Conservation (phyloP, 2,888 invertebrate genomes). For the Phragmatobia fuliginosa region DNA sequence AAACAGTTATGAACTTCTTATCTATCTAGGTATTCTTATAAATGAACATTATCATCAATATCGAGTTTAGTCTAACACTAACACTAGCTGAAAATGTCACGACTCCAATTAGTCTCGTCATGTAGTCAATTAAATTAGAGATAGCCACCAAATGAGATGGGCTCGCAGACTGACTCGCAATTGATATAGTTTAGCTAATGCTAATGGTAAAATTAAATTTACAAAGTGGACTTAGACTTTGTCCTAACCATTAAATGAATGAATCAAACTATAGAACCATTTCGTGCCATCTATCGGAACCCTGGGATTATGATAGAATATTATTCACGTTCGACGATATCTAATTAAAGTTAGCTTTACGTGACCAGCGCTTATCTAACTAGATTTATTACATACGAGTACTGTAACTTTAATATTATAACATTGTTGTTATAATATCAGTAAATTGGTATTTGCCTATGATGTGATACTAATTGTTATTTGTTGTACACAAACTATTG, state of each 20-base stretch:
- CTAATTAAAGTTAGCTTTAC: neutral
- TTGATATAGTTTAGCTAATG: neutral
- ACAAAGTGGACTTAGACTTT: too few species aligned
- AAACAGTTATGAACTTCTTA: neutral
- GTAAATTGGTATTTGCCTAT: neutral
- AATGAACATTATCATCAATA: too few species aligned
- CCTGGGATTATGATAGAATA: neutral
- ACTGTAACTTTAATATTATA: neutral
- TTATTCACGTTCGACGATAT: neutral
- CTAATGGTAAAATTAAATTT: too few species aligned
- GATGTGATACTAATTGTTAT: too few species aligned
- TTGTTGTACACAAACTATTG: too few species aligned
- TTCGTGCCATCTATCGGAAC: neutral
- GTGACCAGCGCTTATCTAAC: neutral
- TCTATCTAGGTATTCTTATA: neutral
- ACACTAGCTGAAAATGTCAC: too few species aligned
- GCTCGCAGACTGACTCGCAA: neutral
- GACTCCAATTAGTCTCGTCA: too few species aligned
- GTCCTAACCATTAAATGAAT: neutral
- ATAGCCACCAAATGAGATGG: neutral
- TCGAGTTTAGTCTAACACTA: too few species aligned
- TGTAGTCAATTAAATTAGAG: too few species aligned
- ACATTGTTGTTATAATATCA: neutral
- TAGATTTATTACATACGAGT: neutral
- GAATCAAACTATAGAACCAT: neutral